Conservation (phyloP, 2,113 vertebrate species). For the Eidolon helvum region DNA sequence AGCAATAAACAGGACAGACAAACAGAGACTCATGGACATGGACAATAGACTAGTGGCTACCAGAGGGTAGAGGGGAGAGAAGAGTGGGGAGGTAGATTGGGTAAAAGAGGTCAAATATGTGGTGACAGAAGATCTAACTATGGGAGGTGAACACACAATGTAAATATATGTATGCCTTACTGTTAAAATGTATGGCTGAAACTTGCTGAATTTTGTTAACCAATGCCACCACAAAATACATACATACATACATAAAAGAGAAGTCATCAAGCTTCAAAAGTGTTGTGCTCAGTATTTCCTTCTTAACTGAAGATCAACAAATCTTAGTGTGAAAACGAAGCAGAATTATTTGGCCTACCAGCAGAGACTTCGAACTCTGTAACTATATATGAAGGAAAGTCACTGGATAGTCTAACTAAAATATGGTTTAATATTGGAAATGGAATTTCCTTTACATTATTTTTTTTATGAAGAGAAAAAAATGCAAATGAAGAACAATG, state of each 20-base stretch:
- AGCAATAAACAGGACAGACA: too few species aligned
- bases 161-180: too few species aligned
- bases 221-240: too few species aligned
- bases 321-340: not conserved
- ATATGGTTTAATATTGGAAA: conserved; percentile 8
- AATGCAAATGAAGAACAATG: not conserved
- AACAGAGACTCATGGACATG: too few species aligned
- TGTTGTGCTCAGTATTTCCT: not conserved
- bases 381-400: not conserved
- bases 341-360: not conserved
- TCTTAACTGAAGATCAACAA: conserved; percentile 1
- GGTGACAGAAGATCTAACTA: too few species aligned
- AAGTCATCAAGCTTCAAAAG: not conserved
- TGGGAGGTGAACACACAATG: too few species aligned
- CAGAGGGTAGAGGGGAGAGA: too few species aligned
- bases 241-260: not conserved
- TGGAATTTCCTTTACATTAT: not conserved
- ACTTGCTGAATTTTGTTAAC: too few species aligned
- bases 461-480: not conserved
- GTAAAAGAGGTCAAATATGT: too few species aligned
- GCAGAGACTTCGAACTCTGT: not conserved
- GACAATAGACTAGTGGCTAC: too few species aligned
- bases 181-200: too few species aligned
- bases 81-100: too few species aligned
- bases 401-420: not conserved